Base-by-base conservation (phyloP, 1,140 invertebrate genomes). In the Hestina assimilis region DNA sequence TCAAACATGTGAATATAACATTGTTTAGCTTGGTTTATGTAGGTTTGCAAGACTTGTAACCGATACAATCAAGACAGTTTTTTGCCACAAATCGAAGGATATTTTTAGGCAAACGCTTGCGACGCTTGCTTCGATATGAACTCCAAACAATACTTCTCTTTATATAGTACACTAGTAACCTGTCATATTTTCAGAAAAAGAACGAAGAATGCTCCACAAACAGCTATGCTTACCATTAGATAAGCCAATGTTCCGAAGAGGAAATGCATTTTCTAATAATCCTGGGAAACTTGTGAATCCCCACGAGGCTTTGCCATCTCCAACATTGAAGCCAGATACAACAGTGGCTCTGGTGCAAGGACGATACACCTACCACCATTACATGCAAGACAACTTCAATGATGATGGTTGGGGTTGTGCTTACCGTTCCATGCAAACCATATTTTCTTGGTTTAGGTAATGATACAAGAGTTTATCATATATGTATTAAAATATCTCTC, bases 391-490 rank as follows among this genome's bases (percentile, higher is more conserved):
- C 77, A 91, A 93, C 65, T 94, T 98, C 75, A 95, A 99, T 86
- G 99, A 99, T 78, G 94, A 95, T 85, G 98, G 97, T 19, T 99
- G 99, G 99, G 99, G 99, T 9, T 99, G 99, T 91, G 98, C 99
- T 1, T 99, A 99, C 75, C 91, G 99, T 56, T 99, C 98, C 4
- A 90, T 99, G 56, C 99, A 99, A 89, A 99, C 98, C 0, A 92
- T 99, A 53, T 92, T 96, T 61, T 99, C 98, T 0, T 99, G 99
- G 99, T 99, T 97, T 64, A 92, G 91, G 92, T 93, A 61, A n/a
- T n/a, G n/a, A n/a, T n/a, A n/a, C n/a, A n/a, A n/a, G n/a, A n/a
- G n/a, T n/a, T n/a, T n/a, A n/a, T n/a, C n/a, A n/a, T n/a, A n/a
- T n/a, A n/a, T n/a, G n/a, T n/a, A n/a, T n/a, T n/a, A n/a, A n/a